Conservation (phyloP, 2,888 invertebrate species). For the Caenorhabditis sp. region DNA sequence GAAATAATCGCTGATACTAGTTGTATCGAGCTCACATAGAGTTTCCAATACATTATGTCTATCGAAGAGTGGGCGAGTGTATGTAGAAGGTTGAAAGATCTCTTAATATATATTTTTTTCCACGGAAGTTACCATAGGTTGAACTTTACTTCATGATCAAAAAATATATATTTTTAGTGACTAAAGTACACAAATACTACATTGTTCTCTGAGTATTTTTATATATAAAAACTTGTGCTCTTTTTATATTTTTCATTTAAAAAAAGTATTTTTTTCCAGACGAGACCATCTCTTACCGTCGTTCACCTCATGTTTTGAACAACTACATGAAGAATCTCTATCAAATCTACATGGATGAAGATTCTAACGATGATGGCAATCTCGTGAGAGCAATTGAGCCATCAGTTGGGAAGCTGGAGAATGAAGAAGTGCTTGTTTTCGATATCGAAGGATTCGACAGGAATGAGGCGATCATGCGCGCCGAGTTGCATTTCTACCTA, state of each 20-base stretch:
- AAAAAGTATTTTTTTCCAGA: constrained; percentile 21
- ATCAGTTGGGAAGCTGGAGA: constrained; percentile 46
- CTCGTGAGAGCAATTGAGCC: constrained; percentile 46
- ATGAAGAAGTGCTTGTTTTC: constrained; percentile 50
- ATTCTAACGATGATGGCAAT: constrained; percentile 51
- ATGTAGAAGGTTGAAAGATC: no score
- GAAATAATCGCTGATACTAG: no score
- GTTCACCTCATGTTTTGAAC: constrained; percentile 17
- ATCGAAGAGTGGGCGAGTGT: no score
- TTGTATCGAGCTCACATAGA: no score
- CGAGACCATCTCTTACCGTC: constrained; percentile 15
- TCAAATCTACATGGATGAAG: constrained; percentile 44
- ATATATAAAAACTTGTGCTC: neutral
- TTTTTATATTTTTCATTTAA: neutral
- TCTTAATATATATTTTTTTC: no score
- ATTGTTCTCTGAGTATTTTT: no score
- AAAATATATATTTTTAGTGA: no score
- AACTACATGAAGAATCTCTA: constrained; percentile 5
- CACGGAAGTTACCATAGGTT: no score
- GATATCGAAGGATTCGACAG: constrained; percentile 43
- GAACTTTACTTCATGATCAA: no score
- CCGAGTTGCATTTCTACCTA: constrained; percentile 50
- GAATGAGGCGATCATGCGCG: constrained; percentile 45
- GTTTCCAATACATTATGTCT: no score
- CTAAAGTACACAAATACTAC: no score